Evolutionary conservation across 2,888 invertebrate species (phyloP).

Genomic region (Dicycla oo): DNA sequence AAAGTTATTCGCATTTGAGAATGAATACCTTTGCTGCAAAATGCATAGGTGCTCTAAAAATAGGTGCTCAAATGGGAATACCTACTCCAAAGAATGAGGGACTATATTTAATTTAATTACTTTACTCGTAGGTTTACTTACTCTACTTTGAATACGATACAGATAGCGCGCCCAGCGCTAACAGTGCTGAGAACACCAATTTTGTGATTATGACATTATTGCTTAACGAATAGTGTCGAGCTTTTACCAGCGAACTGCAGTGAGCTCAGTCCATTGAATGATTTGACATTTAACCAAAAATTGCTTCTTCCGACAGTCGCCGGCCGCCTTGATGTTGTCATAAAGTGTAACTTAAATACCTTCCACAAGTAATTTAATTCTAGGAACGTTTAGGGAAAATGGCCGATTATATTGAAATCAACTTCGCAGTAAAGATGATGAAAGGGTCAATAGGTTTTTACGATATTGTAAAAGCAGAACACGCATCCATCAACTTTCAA

Average conservation of each 20-base stretch:
- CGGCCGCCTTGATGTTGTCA: constrained; percentile 2
- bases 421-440: constrained; percentile 38
- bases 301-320: not conserved
- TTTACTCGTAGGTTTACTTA: too few species aligned
- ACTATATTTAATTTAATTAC: too few species aligned
- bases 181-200: too few species aligned
- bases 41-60: too few species aligned
- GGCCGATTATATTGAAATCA: constrained; percentile 35
- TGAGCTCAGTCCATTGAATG: not conserved
- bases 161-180: too few species aligned
- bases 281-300: constrained; percentile 15
- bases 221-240: not conserved
- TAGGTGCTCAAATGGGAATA: too few species aligned
- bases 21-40: too few species aligned
- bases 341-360: not conserved
- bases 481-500: constrained; percentile 3
- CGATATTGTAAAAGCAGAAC: not conserved
- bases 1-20: too few species aligned
- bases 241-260: not conserved
- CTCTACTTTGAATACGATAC: too few species aligned
- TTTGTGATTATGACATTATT: not conserved
- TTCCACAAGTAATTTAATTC: constrained; percentile 29
- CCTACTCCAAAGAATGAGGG: too few species aligned
- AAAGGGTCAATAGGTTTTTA: constrained; percentile 5
- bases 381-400: constrained; percentile 51